Base-by-base conservation (phyloP, 2,888 invertebrate genomes). In the Allacma fusca region DNA sequence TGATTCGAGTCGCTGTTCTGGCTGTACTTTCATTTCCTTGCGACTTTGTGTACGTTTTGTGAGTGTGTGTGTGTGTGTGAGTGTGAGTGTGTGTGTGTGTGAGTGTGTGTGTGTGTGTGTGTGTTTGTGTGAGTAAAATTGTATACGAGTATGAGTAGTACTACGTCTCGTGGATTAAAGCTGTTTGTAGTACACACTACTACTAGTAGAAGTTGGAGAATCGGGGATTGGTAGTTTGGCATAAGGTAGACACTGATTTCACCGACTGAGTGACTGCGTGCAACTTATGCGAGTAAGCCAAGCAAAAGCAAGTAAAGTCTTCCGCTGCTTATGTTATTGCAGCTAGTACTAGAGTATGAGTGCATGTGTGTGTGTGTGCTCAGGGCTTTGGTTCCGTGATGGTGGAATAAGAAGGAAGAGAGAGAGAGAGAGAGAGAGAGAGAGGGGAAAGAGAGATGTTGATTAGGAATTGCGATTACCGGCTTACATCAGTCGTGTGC, bases 211-310 rank as follows among this genome's bases (percentile, higher is more conserved):
- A 34, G 4, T 34, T 40, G 43, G 44, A n/a, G 70, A 28, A 44
- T 70, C 50, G 70, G 70, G 70, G 50, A 50, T 70, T 70, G 70
- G 70, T 70, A 50, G 50, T 21, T 23, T 13, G 70, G 70, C 5
- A 50, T 2, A 4, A 16, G 16, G 40, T 13, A 40, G 40, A 13
- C 69, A 69, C 69, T 69, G 57, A 68, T 68, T 68, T 68, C 68
- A 68, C 40, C 68, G 40, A 40, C 68, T 68, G 68, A 23, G n/a
- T 68, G 68, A 28, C 68, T 34, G 34, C 40, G 5, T 40, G 28
- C 29, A 24, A 64, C 12, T n/a, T 64, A 23, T 24, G 64, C 13
- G 24, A 64, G 64, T 24, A 16, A 64, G 23, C 16, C 4, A 64
- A 24, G 24, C 24, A 23, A 13, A 64, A 64, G 64, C 13, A 21